phyloP scores from a whole-genome alignment of 2,113 vertebrate genomes.

The Asarcornis scutulata region DNA sequence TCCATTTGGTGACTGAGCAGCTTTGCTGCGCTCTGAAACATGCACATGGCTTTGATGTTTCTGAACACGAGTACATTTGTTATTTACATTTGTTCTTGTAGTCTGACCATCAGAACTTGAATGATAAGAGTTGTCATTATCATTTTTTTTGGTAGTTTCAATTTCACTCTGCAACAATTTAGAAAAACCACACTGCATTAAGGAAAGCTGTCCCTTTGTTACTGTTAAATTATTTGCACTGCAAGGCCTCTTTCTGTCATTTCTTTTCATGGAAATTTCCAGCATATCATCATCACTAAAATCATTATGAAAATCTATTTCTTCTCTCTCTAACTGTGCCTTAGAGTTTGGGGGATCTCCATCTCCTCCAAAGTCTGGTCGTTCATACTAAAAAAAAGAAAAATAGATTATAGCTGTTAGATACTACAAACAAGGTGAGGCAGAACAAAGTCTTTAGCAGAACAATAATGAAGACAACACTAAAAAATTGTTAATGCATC shows the following conservation, averaged over 20 bases:
- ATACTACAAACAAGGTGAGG: background rate
- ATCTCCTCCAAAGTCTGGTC: slow-evolving; percentile 25
- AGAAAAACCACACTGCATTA: slow-evolving; percentile 87
- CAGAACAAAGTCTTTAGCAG: background rate
- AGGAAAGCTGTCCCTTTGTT: slow-evolving; percentile 72
- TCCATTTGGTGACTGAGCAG: background rate
- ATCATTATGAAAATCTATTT: slow-evolving; percentile 80
- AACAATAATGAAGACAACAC: background rate
- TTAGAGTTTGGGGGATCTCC: background rate
- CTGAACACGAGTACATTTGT: background rate
- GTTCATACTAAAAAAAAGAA: slow-evolving; percentile 7
- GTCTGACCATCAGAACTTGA: slow-evolving; percentile 28
- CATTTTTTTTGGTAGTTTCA: background rate
- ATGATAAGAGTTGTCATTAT: background rate
- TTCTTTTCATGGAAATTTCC: slow-evolving; percentile 49
- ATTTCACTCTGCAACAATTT: slow-evolving; percentile 78
- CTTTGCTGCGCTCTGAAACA: background rate
- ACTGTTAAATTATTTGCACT: background rate
- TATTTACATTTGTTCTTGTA: background rate
- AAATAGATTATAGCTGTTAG: background rate
- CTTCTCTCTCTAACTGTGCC: slow-evolving; percentile 10
- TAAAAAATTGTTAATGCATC: background rate
- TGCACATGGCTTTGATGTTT: background rate
- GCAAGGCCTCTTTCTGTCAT: background rate
- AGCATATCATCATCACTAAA: slow-evolving; percentile 85